Base-by-base conservation (phyloP, 23 tunicate genomes). In the Halocynthia roretzi region DNA sequence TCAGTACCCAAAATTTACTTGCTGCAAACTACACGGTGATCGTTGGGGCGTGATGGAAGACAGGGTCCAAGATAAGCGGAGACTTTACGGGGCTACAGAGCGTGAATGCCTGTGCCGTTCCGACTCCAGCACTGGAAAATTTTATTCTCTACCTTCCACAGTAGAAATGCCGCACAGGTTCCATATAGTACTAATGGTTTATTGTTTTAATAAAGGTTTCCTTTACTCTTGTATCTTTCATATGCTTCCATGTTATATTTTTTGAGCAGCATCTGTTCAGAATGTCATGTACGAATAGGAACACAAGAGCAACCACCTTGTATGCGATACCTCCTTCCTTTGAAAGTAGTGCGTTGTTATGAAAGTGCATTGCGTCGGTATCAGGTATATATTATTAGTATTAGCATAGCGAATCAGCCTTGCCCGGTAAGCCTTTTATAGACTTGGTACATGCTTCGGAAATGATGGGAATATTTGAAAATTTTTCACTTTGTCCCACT, bases 291-390 rank as follows among this genome's bases (percentile, higher is more conserved):
- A 0, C 49, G 70, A 15, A 82, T 84, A 50, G 95, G 87, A 50
- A 88, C 87, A 7, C 95, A 88, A 62, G 81, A 88, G 60, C 67
- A 60, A 18, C 88, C 83, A 10, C 89, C 88, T 21, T 77, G 81
- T 53, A 15, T 62, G 11, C 53, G 83, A 22, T 78, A 82, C 56
- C 69, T 90, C 15, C 81, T 85, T 8, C 97, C 97, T 21, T 82
- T 90, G 86, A 90, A 90, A 68, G 83, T 84, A 19, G 85, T 90
- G n/a, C 60, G 90, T 7, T 85, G 86, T 21, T 90, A 85, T 54
- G 84, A 81, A 77, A 75, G 78, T 54, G 83, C 87, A 7, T 8
- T 78, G 67, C 44, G 44, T 1, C 44, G 44, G 44, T 31, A 31
- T 31, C 44, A 31, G 44, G 44, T 31, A 31, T 31, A 31, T 31